A percentile compares a stretch with the other conserved stretches of the same genome.
Conservation (phyloP, 2,888 invertebrate species). For the Hirtodrosophila trivittata region DNA sequence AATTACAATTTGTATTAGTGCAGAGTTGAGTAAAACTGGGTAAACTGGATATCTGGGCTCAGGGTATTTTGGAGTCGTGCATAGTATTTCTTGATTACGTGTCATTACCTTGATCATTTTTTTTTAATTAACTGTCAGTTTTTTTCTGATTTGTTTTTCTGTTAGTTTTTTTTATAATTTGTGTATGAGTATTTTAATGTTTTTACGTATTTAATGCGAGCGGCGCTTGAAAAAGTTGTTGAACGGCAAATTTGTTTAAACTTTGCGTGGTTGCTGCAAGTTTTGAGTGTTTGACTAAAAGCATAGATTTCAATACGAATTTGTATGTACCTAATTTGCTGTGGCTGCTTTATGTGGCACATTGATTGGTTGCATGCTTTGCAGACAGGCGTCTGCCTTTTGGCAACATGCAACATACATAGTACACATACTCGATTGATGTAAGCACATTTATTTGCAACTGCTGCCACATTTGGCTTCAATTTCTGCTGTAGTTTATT, state of each 20-base stretch:
- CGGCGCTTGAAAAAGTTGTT: slow-evolving; percentile 26
- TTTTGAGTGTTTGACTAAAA: neutral
- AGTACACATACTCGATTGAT: neutral
- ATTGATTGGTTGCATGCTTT: slow-evolving; percentile 20
- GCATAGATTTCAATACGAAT: neutral
- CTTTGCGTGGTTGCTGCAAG: slow-evolving; percentile 4
- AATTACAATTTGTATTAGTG: too few species aligned
- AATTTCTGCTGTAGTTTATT: slow-evolving; percentile 34
- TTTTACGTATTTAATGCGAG: slow-evolving; percentile 16
- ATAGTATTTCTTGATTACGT: slow-evolving; percentile 42
- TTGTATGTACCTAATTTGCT: slow-evolving; percentile 2
- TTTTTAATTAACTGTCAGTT: slow-evolving; percentile 65
- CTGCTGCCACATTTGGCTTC: slow-evolving; percentile 35
- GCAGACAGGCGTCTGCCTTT: neutral
- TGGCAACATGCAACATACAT: slow-evolving; percentile 27
- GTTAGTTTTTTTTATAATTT: slow-evolving; percentile 21
- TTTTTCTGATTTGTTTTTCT: slow-evolving; percentile 19
- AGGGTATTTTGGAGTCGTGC: neutral
- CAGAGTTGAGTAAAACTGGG: too few species aligned
- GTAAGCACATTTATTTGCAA: slow-evolving; percentile 23
- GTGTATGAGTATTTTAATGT: slow-evolving; percentile 31
- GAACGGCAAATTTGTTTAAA: slow-evolving; percentile 5
- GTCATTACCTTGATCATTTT: slow-evolving; percentile 68
- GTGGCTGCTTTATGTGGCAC: slow-evolving; percentile 1
- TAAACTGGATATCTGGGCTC: too few species aligned